Evolutionary conservation across 2,113 vertebrate species (phyloP).

Genomic region (Muntiacus muntjak): DNA sequence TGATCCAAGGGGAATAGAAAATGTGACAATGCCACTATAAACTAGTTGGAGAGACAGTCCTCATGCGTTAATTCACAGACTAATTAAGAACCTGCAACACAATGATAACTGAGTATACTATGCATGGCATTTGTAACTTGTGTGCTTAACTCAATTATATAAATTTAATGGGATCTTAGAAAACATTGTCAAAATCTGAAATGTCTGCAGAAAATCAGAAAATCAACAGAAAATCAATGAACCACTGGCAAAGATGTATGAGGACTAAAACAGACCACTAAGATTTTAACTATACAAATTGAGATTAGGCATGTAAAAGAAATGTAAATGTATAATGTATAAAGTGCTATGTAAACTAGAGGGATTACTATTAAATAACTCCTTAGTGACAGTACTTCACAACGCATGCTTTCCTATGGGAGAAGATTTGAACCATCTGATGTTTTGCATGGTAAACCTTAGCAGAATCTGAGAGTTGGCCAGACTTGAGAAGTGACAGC

Average conservation of each 20-base stretch:
- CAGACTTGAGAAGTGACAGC: neutral
- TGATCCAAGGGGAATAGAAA: neutral
- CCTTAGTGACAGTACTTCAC: neutral
- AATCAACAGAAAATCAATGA: neutral
- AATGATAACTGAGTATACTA: neutral
- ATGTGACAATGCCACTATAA: neutral
- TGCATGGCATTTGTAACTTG: neutral
- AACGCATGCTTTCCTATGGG: neutral
- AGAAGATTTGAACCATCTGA: slow-evolving; percentile 12
- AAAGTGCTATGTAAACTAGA: neutral
- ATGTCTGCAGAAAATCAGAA: neutral
- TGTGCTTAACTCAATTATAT: neutral
- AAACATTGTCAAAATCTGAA: neutral
- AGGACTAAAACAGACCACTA: neutral
- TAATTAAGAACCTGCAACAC: neutral
- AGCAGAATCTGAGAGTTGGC: slow-evolving; percentile 3
- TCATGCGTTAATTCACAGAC: neutral
- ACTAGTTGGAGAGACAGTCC: neutral
- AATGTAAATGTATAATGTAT: neutral
- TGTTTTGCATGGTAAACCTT: neutral
- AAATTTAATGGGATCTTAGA: neutral
- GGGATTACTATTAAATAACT: neutral
- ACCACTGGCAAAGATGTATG: neutral
- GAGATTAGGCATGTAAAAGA: neutral
- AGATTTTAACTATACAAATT: neutral